A percentile compares a stretch with the other conserved stretches of the same genome.
These are phyloP conservation scores for Axis porcinus DNA, from an alignment of 2,113 vertebrate genomes.

Conservation along the genomic window DNA sequence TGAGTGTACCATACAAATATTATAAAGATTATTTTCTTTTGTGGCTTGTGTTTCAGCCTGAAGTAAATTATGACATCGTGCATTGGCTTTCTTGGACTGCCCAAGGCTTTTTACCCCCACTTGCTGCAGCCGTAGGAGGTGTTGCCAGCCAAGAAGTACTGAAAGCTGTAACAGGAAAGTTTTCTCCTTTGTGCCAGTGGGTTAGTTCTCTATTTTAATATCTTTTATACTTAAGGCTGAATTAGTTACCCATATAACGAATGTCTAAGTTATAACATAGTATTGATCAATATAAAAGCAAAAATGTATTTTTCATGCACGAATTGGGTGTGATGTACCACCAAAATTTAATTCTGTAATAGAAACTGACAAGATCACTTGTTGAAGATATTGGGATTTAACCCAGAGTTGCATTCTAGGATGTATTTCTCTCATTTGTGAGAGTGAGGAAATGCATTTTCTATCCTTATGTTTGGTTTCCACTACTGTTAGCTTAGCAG, in stretches of 20 bases:
- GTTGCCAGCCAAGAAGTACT: slow-evolving; percentile 95
- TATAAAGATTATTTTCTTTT: neutral
- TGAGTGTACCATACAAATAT: neutral
- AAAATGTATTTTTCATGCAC: slow-evolving; percentile 8
- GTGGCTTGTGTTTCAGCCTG: slow-evolving; percentile 76
- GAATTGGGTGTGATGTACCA: neutral
- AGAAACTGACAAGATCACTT: neutral
- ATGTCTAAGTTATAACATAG: neutral
- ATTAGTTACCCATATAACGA: neutral
- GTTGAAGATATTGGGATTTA: neutral
- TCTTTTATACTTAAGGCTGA: slow-evolving; percentile 16
- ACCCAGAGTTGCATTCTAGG: neutral
- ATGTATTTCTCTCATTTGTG: neutral
- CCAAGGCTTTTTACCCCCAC: slow-evolving; percentile 88
- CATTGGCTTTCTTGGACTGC: slow-evolving; percentile 90
- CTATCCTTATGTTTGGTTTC: neutral
- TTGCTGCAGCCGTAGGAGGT: slow-evolving; percentile 93
- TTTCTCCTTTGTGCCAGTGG: slow-evolving; percentile 97
- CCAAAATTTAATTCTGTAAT: neutral
- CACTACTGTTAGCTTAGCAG: neutral
- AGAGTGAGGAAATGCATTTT: neutral
- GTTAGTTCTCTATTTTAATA: slow-evolving; percentile 80
- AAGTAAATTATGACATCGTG: slow-evolving; percentile 86
- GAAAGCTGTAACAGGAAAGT: slow-evolving; percentile 97
- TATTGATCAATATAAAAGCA: neutral